Percentiles rank a stretch among this genome's conserved stretches.
Evolutionary conservation across 2,113 vertebrate species (phyloP).

Genomic region (Azemiops feae): DNA sequence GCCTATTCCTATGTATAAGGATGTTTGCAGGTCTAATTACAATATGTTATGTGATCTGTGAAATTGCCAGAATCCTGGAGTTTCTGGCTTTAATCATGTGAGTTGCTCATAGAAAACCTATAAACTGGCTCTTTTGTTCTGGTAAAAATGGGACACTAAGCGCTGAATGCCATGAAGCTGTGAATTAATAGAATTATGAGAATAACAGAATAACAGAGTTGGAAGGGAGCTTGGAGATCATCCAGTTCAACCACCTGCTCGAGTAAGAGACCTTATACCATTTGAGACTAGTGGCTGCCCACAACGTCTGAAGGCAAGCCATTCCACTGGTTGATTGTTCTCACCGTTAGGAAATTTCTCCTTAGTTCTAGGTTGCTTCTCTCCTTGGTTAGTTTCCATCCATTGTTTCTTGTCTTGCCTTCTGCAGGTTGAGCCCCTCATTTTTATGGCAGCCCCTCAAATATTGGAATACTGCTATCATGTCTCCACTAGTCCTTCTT

Average conservation of each 20-base stretch:
- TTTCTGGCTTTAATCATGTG: no score
- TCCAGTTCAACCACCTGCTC: background rate
- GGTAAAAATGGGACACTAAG: background rate
- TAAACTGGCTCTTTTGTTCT: background rate
- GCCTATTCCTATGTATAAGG: background rate
- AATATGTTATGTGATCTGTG: background rate
- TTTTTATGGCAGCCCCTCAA: no score
- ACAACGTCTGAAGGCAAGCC: background rate
- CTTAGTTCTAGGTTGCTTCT: no score
- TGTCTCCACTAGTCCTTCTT: no score
- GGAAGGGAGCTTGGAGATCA: background rate
- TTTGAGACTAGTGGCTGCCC: background rate
- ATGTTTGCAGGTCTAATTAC: background rate
- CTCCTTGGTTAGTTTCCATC: no score
- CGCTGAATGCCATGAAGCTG: background rate
- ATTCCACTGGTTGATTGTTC: no score
- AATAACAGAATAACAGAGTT: background rate
- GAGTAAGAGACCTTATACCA: background rate
- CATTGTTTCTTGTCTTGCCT: no score
- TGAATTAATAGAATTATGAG: background rate
- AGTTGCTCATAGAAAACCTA: background rate
- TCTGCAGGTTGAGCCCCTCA: no score
- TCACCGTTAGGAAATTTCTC: no score
- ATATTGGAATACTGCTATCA: no score
- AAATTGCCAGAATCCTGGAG: background rate